Evolutionary conservation across 2,113 vertebrate species (phyloP).

Genomic region (Athene cunicularia): DNA sequence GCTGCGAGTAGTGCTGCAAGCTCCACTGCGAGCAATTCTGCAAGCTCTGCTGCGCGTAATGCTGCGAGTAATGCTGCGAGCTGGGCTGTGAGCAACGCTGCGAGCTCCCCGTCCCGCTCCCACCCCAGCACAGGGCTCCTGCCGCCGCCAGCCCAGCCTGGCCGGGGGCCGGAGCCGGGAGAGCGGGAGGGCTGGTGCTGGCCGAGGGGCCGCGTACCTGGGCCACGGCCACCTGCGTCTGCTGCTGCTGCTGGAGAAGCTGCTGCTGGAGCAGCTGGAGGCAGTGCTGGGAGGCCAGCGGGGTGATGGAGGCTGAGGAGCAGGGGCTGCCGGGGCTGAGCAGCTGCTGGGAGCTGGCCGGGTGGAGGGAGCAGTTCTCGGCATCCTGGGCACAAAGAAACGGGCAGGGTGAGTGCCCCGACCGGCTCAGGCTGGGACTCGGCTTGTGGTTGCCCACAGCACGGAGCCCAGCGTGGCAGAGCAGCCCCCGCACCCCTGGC

Average conservation of each 20-base stretch:
- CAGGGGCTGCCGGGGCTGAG: conserved; percentile 72
- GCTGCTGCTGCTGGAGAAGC: conserved; percentile 87
- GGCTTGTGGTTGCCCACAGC: rapidly evolving
- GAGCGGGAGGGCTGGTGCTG: background rate
- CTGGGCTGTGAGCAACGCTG: background rate
- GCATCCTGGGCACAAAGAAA: conserved; percentile 74
- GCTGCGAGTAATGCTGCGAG: too few relatives aligned
- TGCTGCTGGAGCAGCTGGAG: conserved; percentile 87
- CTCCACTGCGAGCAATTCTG: background rate
- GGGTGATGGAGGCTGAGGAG: conserved; percentile 76
- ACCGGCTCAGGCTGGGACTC: background rate
- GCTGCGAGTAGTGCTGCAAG: too few relatives aligned
- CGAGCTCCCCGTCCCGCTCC: rapidly evolving
- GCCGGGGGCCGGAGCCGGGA: background rate
- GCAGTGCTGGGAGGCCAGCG: conserved; percentile 81
- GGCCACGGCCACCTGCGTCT: conserved; percentile 88
- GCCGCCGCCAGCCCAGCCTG: background rate
- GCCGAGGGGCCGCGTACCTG: conserved; percentile 74
- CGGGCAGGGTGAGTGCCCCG: background rate
- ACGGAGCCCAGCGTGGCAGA: rapidly evolving
- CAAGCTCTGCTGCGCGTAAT: background rate
- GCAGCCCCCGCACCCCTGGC: rapidly evolving
- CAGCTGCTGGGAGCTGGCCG: conserved; percentile 52
- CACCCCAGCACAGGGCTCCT: background rate
- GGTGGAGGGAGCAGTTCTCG: conserved; percentile 70